A percentile compares a stretch with the other conserved stretches of the same genome.
Evolutionary conservation across 2,113 vertebrate species (phyloP).

Genomic region (Oryzias melastigma): DNA sequence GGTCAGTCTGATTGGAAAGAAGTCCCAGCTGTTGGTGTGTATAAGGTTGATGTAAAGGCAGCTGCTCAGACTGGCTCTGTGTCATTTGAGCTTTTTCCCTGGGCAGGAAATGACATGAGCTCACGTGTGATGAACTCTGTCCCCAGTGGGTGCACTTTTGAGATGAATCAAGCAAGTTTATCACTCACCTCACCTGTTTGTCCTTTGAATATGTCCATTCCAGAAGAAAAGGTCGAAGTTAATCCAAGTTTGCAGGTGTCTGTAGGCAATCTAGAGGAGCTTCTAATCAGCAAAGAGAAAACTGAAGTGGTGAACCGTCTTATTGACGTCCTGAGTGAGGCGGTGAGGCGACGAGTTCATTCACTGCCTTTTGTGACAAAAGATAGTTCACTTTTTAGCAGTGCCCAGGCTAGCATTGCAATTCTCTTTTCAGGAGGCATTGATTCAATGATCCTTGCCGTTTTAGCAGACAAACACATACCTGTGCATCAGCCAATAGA

Average conservation of each 20-base stretch:
- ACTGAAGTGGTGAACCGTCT: slow-evolving; percentile 72
- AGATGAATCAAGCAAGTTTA: slow-evolving; percentile 66
- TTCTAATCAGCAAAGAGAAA: slow-evolving; percentile 67
- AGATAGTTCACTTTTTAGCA: background rate
- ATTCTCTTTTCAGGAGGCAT: slow-evolving; percentile 94
- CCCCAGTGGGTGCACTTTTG: slow-evolving; percentile 58
- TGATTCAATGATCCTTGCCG: slow-evolving; percentile 91
- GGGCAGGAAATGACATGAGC: slow-evolving; percentile 64
- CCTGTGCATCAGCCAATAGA: slow-evolving; percentile 86
- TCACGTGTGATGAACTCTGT: slow-evolving; percentile 54
- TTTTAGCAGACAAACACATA: slow-evolving; percentile 85
- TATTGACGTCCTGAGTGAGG: slow-evolving; percentile 79
- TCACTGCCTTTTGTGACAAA: slow-evolving; percentile 55
- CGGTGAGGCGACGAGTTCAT: slow-evolving; percentile 82
- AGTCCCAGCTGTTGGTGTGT: slow-evolving; percentile 88
- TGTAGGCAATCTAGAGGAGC: slow-evolving; percentile 67
- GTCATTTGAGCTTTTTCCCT: slow-evolving; percentile 81
- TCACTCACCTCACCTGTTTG: slow-evolving; percentile 74
- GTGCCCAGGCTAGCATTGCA: slow-evolving; percentile 73
- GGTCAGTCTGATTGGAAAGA: slow-evolving; percentile 78
- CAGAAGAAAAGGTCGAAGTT: slow-evolving; percentile 13
- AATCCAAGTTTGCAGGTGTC: slow-evolving; percentile 11
- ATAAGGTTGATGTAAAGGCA: slow-evolving; percentile 82
- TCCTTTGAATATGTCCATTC: slow-evolving; percentile 79
- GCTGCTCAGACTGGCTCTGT: slow-evolving; percentile 53